Base-by-base conservation (phyloP, 2,888 invertebrate species). In the Tiliacea aurago region DNA sequence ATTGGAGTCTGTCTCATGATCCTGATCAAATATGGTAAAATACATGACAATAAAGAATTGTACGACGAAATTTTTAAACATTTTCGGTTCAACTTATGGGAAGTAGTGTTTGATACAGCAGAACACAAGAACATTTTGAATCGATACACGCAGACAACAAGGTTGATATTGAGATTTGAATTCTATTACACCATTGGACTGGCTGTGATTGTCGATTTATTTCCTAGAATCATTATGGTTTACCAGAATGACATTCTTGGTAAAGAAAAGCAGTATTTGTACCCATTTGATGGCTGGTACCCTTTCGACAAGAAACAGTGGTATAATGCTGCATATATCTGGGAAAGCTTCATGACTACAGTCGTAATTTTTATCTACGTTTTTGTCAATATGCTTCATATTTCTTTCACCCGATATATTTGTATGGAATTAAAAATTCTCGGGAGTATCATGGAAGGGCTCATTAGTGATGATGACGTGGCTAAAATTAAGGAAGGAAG, bases 211-310 rank as follows among this genome's bases (percentile, higher is more conserved):
- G 90, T 95, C 0, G 89, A 90, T 76, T 86, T 93, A 20, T 92
- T 94, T 78, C 95, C 95, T 6, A 92, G 90, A 76, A 63, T 95
- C 3, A 88, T 95, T n/a, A 94, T 94, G 94, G 79, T 86, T 65
- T 94, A 90, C 73, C 91, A 93, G 76, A 86, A 86, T 15, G 75
- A 87, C 28, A 72, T 93, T 23, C 67, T 92, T 56, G 90, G 88
- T 2, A 86, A 90, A 56, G 90, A 92, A 49, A 79, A 84, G 18
- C 81, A 88, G 51, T 89, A 91, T 81, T 86, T 94, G 11, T 95
- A 93, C 69, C 95, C 95, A 0, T 93, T 93, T 56, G 94, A 95
- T 75, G 95, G 93, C 10, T 95, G 95, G 95, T 95, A 95, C 75
- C 95, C 95, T 18, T 95, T 95, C 70, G 92, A 95, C 74, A 95